Percentiles rank a stretch among this genome's conserved stretches.
phyloP scores from a whole-genome alignment of 1,140 invertebrate species.

The honey bee (Apis mellifera) region Amel_HAv3.1 CM009939.2:6603001-6603500 shows the following conservation, averaged over 20 bases:
- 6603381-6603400: conserved; percentile 84
- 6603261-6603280: conserved; percentile 97
- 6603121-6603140: conserved; percentile 94
- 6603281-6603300: conserved; percentile 94
- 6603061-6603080: conserved; percentile 93
- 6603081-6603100: conserved; percentile 85
- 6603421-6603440: conserved; percentile 87
- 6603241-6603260: conserved; percentile 95
- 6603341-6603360: conserved; percentile 88
- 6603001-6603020: conserved; percentile 86
- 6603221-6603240: conserved; percentile 99
- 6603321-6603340: conserved; percentile 88
- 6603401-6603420: conserved; percentile 81
- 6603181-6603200: conserved; percentile 96
- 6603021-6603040: conserved; percentile 99
- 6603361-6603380: conserved; percentile 83
- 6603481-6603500: conserved; percentile 57
- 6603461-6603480: conserved; percentile 72
- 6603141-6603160: conserved; percentile 92
- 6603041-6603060: conserved; percentile 94
- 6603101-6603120: conserved; percentile 87
- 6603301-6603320: conserved; percentile 94
- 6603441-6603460: conserved; percentile 81
- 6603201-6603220: conserved; percentile 99
- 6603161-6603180: conserved; percentile 88